Evolutionary conservation across 1,140 invertebrate species (phyloP).

Genomic region (Dolichoris vasculosae): DNA sequence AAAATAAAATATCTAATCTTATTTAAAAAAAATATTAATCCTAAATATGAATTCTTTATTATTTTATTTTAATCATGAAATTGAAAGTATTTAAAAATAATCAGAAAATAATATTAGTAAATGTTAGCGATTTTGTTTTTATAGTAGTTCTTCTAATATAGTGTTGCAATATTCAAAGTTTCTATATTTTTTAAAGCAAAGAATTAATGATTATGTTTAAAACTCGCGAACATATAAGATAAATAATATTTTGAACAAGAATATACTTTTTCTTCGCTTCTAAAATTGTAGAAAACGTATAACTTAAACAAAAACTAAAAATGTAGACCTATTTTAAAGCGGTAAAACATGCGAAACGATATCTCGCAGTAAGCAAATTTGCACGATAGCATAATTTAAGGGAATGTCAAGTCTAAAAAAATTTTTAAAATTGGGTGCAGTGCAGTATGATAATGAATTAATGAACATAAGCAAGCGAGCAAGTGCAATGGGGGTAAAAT

Average conservation of each 20-base stretch:
- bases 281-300: not conserved
- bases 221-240: not conserved
- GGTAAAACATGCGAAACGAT: constrained; percentile 47
- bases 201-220: not conserved
- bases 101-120: not conserved
- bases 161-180: not conserved
- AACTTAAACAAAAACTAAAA: constrained; percentile 2
- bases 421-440: constrained; percentile 21
- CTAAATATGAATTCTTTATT: not conserved
- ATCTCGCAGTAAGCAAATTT: constrained; percentile 34
- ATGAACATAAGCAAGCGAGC: constrained; percentile 49
- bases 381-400: not conserved
- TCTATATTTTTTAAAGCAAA: not conserved
- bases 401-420: constrained; percentile 12
- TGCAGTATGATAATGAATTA: constrained; percentile 45
- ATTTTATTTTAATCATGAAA: not conserved
- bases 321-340: constrained; percentile 23
- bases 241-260: not conserved
- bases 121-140: not conserved
- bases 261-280: not conserved
- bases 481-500: constrained; percentile 34
- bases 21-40: not conserved
- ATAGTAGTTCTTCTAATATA: not conserved
- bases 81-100: not conserved
- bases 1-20: not conserved